Conservation (phyloP, 1,140 invertebrate species). For the Cydia pomonella region DNA sequence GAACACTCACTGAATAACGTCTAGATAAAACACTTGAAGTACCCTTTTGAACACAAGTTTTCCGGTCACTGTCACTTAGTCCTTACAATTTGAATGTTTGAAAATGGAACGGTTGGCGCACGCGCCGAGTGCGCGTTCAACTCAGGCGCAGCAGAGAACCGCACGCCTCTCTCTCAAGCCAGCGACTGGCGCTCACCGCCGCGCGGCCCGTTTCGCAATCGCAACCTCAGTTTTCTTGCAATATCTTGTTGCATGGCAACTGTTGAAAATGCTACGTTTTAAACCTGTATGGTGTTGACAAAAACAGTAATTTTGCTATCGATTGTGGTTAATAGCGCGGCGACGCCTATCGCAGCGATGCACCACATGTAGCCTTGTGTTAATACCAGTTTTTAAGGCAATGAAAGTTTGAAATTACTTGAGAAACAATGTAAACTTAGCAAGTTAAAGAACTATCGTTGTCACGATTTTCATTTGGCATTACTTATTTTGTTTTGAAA, state of each 20-base stretch:
- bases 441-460: background rate
- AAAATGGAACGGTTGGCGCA: constrained; percentile 29
- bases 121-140: background rate
- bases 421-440: background rate
- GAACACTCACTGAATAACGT: constrained; percentile 51
- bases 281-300: constrained; percentile 32
- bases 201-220: constrained; percentile 66
- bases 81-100: constrained; percentile 8
- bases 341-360: constrained; percentile 12
- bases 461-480: background rate
- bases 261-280: constrained; percentile 50
- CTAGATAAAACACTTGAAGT: constrained; percentile 60
- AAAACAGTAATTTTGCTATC: constrained; percentile 30
- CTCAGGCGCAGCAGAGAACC: constrained; percentile 31
- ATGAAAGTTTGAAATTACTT: constrained; percentile 14
- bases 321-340: constrained; percentile 26
- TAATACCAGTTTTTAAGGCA: background rate
- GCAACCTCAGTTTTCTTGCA: constrained; percentile 66
- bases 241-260: constrained; percentile 76
- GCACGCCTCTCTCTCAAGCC: constrained; percentile 66
- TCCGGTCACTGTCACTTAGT: constrained; percentile 31
- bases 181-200: constrained; percentile 70
- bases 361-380: constrained; percentile 11
- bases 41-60: constrained; percentile 8
- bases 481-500: background rate